Base-by-base conservation (phyloP, 2,113 vertebrate species). In the Onychostoma macrolepis region DNA sequence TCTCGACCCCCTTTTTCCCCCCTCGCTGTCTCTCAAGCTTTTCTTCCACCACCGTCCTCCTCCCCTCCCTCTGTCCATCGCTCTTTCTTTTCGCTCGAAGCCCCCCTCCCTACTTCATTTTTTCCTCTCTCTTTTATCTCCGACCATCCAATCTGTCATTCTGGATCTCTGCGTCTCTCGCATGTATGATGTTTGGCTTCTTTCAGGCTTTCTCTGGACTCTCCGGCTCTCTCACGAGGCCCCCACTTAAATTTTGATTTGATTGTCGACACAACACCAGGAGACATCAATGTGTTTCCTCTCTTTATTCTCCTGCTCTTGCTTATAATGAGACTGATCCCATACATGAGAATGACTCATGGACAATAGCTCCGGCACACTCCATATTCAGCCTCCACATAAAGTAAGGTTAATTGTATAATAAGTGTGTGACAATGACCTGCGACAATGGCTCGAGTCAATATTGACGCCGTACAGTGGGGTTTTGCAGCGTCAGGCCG, bases 221-320 rank as follows among this genome's bases (percentile, higher is more conserved):
- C 80, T 80, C 36, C 72, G 9, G 72, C 72, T 79, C 72, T 87
- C 83, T 43, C 28, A 4, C 38, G 53, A 45, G 63, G n/a, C 61
- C 61, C 77, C 80, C 61, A 48, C 77, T 78, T 86, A 80, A 85
- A 87, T 85, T 88, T 85, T 83, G 87, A 85, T 86, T 86, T 87
- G 88, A 89, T 89, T 89, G 88, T 89, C 88, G 83, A 85, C 86
- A 85, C 86, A 87, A 87, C 86, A 82, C 86, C 83, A 87, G 88
- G 86, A 85, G 72, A 87, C 88, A 89, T 89, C 83, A 87, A 77
- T 89, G 83, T 87, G 83, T 83, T 87, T 87, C 77, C 83, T 85
- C 86, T 76, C 69, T 89, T 86, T 87, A 82, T 85, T 65, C 78
- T 50, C 69, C 63, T 28, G 81, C 87, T 67, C 75, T 79, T 76